Conservation (phyloP, 2,797 vertebrate species). For the Gephyroberyx darwinii region DNA sequence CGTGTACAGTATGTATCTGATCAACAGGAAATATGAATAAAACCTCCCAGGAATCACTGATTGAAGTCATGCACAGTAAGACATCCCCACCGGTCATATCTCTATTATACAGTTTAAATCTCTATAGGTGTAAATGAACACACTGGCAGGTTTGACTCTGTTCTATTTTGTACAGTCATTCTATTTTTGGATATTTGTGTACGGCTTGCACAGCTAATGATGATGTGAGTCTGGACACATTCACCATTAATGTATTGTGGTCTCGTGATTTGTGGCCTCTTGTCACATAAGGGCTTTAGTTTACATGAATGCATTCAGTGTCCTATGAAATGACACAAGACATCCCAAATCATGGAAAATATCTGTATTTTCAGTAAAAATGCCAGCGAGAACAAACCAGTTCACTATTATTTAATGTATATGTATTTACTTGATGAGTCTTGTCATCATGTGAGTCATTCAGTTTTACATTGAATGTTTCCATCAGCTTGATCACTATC, state of each 20-base stretch:
- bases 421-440: slow-evolving; percentile 48
- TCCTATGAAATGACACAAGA: slow-evolving; percentile 48
- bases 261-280: slow-evolving; percentile 64
- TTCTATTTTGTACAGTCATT: slow-evolving; percentile 56
- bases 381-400: slow-evolving; percentile 49
- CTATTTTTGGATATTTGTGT: slow-evolving; percentile 62
- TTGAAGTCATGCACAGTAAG: slow-evolving; percentile 23
- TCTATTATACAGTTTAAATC: background rate
- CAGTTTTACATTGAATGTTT: slow-evolving; percentile 18
- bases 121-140: slow-evolving; percentile 34
- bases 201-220: slow-evolving; percentile 47
- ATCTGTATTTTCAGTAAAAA: slow-evolving; percentile 50
- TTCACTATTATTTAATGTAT: slow-evolving; percentile 32
- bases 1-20: slow-evolving; percentile 59
- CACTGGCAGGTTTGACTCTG: slow-evolving; percentile 31
- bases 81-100: slow-evolving; percentile 25
- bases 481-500: slow-evolving; percentile 26
- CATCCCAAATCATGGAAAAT: slow-evolving; percentile 56
- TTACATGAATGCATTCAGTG: slow-evolving; percentile 69
- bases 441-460: slow-evolving; percentile 29
- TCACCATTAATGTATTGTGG: slow-evolving; percentile 51
- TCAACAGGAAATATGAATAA: slow-evolving; percentile 51
- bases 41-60: slow-evolving; percentile 35
- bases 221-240: slow-evolving; percentile 46
- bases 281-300: slow-evolving; percentile 77